Evolutionary conservation across 2,888 invertebrate genomes (phyloP).

Genomic region (Carabus problematicus): DNA sequence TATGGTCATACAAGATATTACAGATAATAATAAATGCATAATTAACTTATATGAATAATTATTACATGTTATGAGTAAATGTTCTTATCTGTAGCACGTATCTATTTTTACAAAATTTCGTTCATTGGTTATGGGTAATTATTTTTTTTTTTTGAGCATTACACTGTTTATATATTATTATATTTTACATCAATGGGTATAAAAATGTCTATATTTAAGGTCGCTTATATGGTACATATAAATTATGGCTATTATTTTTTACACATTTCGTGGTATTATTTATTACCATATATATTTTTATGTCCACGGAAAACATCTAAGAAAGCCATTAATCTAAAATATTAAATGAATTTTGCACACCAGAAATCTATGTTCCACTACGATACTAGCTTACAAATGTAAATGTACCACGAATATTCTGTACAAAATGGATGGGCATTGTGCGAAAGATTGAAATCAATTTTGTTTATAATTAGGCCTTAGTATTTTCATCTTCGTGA

Average conservation of each 20-base stretch:
- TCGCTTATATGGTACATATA: slow-evolving; percentile 13
- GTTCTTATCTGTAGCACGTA: neutral
- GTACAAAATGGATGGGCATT: neutral
- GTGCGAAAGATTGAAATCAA: neutral
- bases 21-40: too few species aligned
- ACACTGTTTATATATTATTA: neutral
- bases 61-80: neutral
- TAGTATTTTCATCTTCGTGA: neutral
- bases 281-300: slow-evolving; percentile 17
- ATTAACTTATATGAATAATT: too few species aligned
- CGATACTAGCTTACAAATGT: neutral
- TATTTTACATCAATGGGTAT: slow-evolving; percentile 21
- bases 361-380: neutral
- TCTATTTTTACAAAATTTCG: slow-evolving; percentile 3
- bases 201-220: slow-evolving; percentile 25
- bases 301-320: slow-evolving; percentile 9
- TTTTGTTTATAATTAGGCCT: neutral
- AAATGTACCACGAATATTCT: neutral
- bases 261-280: slow-evolving; percentile 5
- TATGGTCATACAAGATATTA: too few species aligned
- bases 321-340: slow-evolving; percentile 10
- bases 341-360: neutral
- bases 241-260: neutral
- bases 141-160: slow-evolving; percentile 6
- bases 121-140: neutral